Conservation (phyloP, 2,888 invertebrate species). For the Julus scandinavius region DNA sequence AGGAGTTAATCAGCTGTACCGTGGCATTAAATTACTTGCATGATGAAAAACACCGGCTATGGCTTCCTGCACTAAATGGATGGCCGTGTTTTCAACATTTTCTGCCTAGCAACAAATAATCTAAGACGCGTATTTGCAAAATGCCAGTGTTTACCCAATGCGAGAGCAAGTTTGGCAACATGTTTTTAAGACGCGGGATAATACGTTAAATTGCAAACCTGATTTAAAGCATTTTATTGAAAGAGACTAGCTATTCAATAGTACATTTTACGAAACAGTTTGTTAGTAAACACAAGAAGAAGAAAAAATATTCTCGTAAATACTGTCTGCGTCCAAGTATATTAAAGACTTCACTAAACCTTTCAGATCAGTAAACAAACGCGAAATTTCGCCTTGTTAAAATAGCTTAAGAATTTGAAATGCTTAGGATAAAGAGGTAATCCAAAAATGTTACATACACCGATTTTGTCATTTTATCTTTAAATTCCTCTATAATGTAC, state of each 20-base stretch:
- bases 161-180: background rate
- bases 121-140: background rate
- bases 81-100: background rate
- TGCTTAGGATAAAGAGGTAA: too few relatives aligned
- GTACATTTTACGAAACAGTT: background rate
- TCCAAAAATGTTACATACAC: too few relatives aligned
- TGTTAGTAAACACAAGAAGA: background rate
- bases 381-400: too few relatives aligned
- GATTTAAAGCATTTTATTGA: background rate
- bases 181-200: background rate
- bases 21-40: constrained; percentile 22
- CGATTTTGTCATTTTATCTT: too few relatives aligned
- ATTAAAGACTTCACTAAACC: too few relatives aligned
- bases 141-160: background rate
- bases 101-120: background rate
- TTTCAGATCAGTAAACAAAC: too few relatives aligned
- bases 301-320: background rate
- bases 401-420: too few relatives aligned
- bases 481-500: too few relatives aligned
- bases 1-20: constrained; percentile 55
- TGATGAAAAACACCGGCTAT: constrained; percentile 16
- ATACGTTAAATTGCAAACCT: background rate
- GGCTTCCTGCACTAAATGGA: background rate
- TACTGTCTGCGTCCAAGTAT: background rate
- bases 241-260: background rate